These are phyloP conservation scores for Argyresthia albistria DNA, from an alignment of 2,888 invertebrate species.

Conservation along the genomic window DNA sequence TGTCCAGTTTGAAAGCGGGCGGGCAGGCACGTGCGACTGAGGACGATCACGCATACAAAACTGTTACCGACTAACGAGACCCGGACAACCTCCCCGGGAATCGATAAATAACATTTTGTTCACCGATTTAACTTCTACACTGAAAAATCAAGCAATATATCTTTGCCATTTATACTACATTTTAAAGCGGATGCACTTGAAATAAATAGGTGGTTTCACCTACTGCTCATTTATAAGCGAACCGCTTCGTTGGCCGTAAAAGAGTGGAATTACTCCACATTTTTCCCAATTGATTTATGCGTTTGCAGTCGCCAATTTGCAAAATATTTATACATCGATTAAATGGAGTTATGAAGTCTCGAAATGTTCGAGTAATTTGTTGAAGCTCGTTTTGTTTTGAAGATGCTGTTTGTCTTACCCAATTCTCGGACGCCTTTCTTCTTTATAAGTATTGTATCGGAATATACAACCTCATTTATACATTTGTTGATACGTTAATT, in stretches of 20 bases:
- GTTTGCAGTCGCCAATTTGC: conserved; percentile 38
- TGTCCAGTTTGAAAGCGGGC: background rate
- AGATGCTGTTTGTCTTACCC: conserved; percentile 16
- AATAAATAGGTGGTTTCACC: conserved; percentile 22
- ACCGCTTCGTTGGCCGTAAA: conserved; percentile 12
- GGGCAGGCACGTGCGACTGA: background rate
- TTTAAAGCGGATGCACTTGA: conserved; percentile 17
- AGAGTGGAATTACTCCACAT: conserved; percentile 15
- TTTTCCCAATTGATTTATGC: conserved; percentile 35
- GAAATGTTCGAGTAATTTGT: conserved; percentile 18
- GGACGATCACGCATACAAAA: conserved; percentile 4
- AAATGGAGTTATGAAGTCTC: conserved; percentile 36
- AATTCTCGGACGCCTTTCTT: conserved; percentile 11
- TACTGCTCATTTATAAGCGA: conserved; percentile 18
- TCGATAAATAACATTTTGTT: conserved; percentile 40
- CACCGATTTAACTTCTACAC: conserved; percentile 38
- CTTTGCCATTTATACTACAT: conserved; percentile 31
- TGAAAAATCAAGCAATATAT: conserved; percentile 48
- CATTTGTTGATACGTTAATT: conserved; percentile 11
- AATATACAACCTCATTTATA: conserved; percentile 6
- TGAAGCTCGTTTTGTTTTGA: conserved; percentile 4
- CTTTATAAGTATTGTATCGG: too few species aligned
- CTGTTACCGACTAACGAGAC: conserved; percentile 28
- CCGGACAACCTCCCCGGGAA: conserved; percentile 24
- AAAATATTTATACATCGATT: conserved; percentile 41